These are phyloP conservation scores for Eucera pruinosa DNA, from an alignment of 2,888 invertebrate genomes.

Conservation along the genomic window DNA sequence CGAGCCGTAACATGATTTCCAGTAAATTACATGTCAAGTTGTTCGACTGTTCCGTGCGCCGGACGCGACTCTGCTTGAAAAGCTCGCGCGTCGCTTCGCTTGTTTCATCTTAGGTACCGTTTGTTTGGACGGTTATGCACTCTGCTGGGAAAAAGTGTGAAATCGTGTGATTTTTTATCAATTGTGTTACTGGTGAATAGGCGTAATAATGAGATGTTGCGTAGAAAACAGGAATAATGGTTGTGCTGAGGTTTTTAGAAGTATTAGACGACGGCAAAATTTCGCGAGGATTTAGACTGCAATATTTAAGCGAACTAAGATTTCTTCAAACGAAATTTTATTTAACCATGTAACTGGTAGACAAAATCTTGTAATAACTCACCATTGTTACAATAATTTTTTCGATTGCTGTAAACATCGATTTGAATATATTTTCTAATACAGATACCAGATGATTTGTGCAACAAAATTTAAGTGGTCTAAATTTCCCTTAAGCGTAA, in stretches of 20 bases:
- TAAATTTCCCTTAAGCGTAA: no score
- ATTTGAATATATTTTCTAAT: no score
- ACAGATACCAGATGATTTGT: no score
- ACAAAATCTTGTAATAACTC: no score
- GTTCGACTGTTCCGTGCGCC: slow-evolving; percentile 24
- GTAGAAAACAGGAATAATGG: background rate
- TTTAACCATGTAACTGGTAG: no score
- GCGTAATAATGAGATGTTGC: background rate
- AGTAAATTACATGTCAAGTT: slow-evolving; percentile 62
- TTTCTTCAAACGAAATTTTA: no score
- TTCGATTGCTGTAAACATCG: no score
- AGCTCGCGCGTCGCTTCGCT: slow-evolving; percentile 10
- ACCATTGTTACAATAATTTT: no score
- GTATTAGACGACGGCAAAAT: no score
- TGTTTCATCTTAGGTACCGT: background rate
- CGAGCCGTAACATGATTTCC: slow-evolving; percentile 58
- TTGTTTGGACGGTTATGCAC: background rate
- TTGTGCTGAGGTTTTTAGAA: background rate
- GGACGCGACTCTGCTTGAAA: slow-evolving; percentile 15
- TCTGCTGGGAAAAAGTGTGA: background rate
- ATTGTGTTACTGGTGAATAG: background rate
- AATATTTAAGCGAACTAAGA: no score
- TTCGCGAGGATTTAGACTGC: background rate
- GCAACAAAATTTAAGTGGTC: no score
- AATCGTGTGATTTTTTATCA: background rate